phyloP scores from a whole-genome alignment of 2,113 vertebrate species.

The Lasiurus borealis region DNA sequence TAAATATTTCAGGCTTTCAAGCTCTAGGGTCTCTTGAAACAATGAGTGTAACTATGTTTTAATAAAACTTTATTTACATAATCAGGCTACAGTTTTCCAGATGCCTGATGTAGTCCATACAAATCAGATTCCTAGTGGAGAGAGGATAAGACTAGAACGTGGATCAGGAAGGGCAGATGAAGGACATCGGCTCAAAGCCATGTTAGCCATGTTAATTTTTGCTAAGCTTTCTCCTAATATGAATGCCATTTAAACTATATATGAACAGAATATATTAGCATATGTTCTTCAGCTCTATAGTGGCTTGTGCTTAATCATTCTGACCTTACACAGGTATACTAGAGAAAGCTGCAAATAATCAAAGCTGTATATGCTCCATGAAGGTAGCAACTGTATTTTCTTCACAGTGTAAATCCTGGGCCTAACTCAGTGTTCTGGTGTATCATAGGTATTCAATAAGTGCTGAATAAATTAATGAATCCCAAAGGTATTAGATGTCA shows the following conservation, averaged over 20 bases:
- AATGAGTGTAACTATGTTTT: neutral
- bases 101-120: neutral
- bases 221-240: neutral
- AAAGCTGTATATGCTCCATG: neutral
- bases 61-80: constrained; percentile 18
- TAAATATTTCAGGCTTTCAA: neutral
- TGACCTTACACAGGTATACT: neutral
- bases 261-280: neutral
- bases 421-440: neutral
- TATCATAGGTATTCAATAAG: neutral
- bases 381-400: neutral
- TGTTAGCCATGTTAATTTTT: neutral
- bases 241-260: neutral
- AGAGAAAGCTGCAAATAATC: neutral
- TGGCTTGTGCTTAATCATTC: neutral
- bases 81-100: neutral
- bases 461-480: neutral
- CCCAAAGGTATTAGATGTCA: neutral
- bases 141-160: neutral
- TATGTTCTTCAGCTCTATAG: neutral
- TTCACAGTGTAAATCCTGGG: neutral
- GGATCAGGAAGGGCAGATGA: neutral
- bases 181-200: neutral
- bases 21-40: neutral
- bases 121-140: neutral